Conservation (phyloP, 2,888 invertebrate species). For the Drosophila neonasuta region DNA sequence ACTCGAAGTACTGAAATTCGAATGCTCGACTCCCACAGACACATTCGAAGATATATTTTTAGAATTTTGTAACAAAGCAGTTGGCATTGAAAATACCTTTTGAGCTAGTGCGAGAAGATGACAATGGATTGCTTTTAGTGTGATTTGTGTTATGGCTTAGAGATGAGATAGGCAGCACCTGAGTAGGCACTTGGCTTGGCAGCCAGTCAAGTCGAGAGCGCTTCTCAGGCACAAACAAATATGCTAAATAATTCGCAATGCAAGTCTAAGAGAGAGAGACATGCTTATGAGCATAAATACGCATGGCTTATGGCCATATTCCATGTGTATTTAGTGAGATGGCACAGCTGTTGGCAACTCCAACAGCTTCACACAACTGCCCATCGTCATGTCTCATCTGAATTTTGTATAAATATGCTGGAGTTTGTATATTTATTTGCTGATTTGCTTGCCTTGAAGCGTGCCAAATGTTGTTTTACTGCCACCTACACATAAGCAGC, state of each 20-base stretch:
- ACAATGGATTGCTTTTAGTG: conserved; percentile 4
- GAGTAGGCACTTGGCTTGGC: conserved; percentile 8
- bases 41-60: conserved; percentile 1
- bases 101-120: neutral
- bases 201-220: conserved; percentile 6
- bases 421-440: conserved; percentile 61
- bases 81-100: conserved; percentile 2
- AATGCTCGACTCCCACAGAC: neutral
- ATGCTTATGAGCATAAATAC: conserved; percentile 30
- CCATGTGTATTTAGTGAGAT: conserved; percentile 40
- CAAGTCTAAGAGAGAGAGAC: conserved; percentile 1
- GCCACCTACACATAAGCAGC: conserved; percentile 24
- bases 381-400: conserved; percentile 4
- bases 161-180: neutral
- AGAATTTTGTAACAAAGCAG: conserved; percentile 9
- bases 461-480: conserved; percentile 69
- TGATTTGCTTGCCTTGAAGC: conserved; percentile 69
- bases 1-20: neutral
- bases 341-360: conserved; percentile 55
- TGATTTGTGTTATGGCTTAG: conserved; percentile 1
- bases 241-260: conserved; percentile 15
- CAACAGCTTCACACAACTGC: neutral
- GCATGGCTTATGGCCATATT: conserved; percentile 5
- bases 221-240: neutral
- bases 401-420: conserved; percentile 66